phyloP scores from a whole-genome alignment of 2,888 invertebrate species.

The Euspilapteryx auroguttella region DNA sequence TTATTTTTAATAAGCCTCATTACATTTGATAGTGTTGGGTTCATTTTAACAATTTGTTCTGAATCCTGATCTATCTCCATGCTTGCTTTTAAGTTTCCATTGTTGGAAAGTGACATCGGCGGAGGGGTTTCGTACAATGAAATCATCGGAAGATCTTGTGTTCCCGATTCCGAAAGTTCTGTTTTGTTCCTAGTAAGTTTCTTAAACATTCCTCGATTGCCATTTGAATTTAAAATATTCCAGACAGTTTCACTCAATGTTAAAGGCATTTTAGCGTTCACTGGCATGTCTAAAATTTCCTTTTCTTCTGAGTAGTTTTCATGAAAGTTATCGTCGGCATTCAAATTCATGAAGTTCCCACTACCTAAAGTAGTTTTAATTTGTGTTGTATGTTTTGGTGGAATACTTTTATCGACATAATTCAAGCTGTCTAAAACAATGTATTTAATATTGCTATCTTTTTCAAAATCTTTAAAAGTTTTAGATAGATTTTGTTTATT shows the following conservation, averaged over 20 bases:
- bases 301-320: no score
- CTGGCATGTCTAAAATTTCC: conserved; percentile 16
- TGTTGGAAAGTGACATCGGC: no score
- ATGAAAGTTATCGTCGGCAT: no score
- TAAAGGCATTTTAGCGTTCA: no score
- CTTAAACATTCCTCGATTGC: conserved; percentile 15
- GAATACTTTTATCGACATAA: conserved; percentile 5
- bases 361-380: no score
- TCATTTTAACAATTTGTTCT: no score
- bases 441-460: conserved; percentile 22
- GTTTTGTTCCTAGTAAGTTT: conserved; percentile 7
- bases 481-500: conserved; percentile 24
- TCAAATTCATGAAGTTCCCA: no score
- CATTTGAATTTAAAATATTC: conserved; percentile 17
- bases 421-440: not conserved
- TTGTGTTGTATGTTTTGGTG: no score
- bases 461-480: conserved; percentile 15
- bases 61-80: not conserved
- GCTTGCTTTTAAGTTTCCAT: conserved; percentile 9
- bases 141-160: conserved; percentile 14
- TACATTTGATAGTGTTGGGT: no score
- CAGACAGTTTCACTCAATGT: no score
- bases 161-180: conserved; percentile 10
- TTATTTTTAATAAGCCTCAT: no score
- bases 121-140: conserved; percentile 36